A percentile compares a stretch with the other conserved stretches of the same genome.
These are phyloP conservation scores for Hyposoter dolosus DNA, from an alignment of 2,888 invertebrate species.

Conservation along the genomic window DNA sequence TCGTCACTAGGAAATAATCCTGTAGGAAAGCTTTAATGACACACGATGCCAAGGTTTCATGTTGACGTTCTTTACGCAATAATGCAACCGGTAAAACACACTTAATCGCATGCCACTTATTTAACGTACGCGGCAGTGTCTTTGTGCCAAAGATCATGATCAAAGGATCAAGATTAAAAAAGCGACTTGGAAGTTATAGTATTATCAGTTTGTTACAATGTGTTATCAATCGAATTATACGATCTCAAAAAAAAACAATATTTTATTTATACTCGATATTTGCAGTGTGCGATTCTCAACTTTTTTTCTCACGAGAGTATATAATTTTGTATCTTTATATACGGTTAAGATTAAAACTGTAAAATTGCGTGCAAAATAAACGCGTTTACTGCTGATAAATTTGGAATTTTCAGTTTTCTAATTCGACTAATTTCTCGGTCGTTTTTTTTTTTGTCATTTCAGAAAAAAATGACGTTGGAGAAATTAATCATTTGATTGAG, in stretches of 20 bases:
- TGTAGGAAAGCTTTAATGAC: neutral
- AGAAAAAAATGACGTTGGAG: too few species aligned
- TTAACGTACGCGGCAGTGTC: neutral
- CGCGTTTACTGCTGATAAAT: neutral
- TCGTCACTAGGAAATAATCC: neutral
- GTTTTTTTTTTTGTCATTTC: too few species aligned
- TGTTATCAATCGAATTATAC: slow-evolving; percentile 39
- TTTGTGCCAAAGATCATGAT: neutral
- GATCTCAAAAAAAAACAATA: slow-evolving; percentile 15
- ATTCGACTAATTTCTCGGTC: neutral
- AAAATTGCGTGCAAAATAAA: slow-evolving; percentile 65
- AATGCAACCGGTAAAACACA: neutral
- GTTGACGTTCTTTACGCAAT: neutral
- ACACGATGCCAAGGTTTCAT: neutral
- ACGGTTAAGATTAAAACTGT: slow-evolving; percentile 63
- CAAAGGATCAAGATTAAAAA: slow-evolving; percentile 7
- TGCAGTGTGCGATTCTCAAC: slow-evolving; percentile 12
- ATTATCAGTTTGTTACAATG: neutral
- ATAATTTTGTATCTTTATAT: slow-evolving; percentile 77
- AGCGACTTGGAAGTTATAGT: slow-evolving; percentile 3
- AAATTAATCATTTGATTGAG: neutral
- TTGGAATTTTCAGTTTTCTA: neutral
- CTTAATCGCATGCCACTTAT: neutral
- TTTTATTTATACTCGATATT: slow-evolving; percentile 12
- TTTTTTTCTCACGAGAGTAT: slow-evolving; percentile 44